Evolutionary conservation across 2,888 invertebrate species (phyloP).

Genomic region (Cinara cedri): DNA sequence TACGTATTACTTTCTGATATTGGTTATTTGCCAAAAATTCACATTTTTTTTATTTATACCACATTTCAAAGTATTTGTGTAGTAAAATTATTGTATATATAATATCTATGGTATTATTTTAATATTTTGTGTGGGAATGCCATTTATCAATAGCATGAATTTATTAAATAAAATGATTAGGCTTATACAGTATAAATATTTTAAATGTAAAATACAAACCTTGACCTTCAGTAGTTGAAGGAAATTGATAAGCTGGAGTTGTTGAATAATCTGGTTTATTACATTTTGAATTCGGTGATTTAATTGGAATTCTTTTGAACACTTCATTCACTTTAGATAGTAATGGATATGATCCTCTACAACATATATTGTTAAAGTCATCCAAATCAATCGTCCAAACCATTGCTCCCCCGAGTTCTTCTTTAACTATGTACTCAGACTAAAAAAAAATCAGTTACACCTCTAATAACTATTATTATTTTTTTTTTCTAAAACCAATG

Average conservation of each 20-base stretch:
- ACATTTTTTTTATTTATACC: too few relatives aligned
- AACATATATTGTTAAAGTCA: conserved; percentile 85
- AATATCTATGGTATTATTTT: too few relatives aligned
- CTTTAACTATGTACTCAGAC: conserved; percentile 75
- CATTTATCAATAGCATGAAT: too few relatives aligned
- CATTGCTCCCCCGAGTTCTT: conserved; percentile 80
- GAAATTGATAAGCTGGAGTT: conserved; percentile 25
- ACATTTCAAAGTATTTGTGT: too few relatives aligned
- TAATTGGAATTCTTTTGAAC: conserved; percentile 66
- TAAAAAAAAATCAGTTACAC: conserved; percentile 62
- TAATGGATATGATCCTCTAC: conserved; percentile 78
- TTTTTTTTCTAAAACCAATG: too few relatives aligned
- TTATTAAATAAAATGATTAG: too few relatives aligned
- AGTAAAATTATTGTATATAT: too few relatives aligned
- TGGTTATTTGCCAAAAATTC: too few relatives aligned
- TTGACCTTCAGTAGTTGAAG: conserved; percentile 49
- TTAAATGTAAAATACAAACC: conserved; percentile 5
- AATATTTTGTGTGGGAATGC: too few relatives aligned
- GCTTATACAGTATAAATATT: not conserved
- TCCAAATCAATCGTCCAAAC: conserved; percentile 90
- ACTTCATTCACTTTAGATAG: conserved; percentile 79
- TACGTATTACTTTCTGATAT: too few relatives aligned
- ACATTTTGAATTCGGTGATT: conserved; percentile 60
- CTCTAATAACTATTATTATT: too few relatives aligned
- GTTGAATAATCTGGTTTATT: conserved; percentile 37